Conservation (phyloP, 2,113 vertebrate genomes). For the Tylochromis polylepis region DNA sequence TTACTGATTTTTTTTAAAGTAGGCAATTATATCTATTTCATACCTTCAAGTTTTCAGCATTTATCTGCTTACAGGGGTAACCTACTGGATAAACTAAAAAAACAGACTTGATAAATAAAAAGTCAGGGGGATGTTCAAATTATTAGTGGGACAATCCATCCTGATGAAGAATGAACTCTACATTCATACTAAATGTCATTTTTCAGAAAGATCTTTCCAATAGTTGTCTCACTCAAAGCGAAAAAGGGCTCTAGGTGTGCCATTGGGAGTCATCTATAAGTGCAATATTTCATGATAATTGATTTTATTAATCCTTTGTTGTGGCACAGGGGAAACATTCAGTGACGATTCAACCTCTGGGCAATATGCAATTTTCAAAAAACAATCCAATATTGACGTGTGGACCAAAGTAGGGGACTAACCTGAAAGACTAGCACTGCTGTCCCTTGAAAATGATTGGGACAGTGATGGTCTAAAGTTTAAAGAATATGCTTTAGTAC, state of each 20-base stretch:
- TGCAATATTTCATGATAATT: not conserved
- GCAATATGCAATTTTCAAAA: not conserved
- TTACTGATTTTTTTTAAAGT: not conserved
- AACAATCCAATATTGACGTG: not conserved
- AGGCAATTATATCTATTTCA: not conserved
- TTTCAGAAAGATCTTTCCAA: not conserved
- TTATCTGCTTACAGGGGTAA: not conserved
- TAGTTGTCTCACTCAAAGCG: not conserved
- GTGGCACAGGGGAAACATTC: not conserved
- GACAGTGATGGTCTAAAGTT: not conserved
- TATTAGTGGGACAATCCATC: not conserved
- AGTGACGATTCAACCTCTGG: not conserved
- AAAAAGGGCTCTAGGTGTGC: not conserved
- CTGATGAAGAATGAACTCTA: not conserved
- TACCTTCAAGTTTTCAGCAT: not conserved
- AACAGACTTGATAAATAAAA: too few species aligned
- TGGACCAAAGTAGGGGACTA: not conserved
- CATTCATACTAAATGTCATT: not conserved
- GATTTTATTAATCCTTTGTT: not conserved
- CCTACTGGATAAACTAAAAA: not conserved
- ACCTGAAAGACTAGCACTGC: not conserved
- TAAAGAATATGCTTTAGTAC: not conserved
- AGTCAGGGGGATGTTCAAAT: not conserved
- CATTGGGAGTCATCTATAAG: not conserved
- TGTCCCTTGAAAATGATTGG: not conserved